A percentile compares a stretch with the other conserved stretches of the same genome.
These are phyloP conservation scores for Brachymystax lenok DNA, from an alignment of 2,797 vertebrate genomes.

Conservation along the genomic window DNA sequence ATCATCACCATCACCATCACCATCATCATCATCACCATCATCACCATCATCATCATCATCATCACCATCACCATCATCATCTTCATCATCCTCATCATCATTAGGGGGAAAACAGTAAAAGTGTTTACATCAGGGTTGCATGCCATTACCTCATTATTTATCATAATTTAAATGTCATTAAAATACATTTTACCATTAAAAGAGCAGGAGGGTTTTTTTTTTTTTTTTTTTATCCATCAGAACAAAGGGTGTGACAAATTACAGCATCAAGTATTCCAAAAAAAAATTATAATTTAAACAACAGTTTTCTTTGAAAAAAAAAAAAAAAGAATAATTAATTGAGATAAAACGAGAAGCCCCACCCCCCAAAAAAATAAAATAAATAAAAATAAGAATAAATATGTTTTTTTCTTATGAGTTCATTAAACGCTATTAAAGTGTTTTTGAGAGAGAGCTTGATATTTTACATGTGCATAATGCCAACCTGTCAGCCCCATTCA, in stretches of 20 bases:
- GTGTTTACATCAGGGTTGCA: slow-evolving; percentile 81
- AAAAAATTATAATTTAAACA: too few relatives aligned
- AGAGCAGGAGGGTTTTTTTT: slow-evolving; percentile 65
- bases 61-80: too few relatives aligned
- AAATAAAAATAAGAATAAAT: slow-evolving; percentile 32
- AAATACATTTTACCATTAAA: slow-evolving; percentile 80
- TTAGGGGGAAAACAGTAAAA: slow-evolving; percentile 57
- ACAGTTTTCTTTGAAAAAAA: too few relatives aligned
- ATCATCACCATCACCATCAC: too few relatives aligned
- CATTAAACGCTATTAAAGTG: slow-evolving; percentile 56
- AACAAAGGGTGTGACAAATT: slow-evolving; percentile 59
- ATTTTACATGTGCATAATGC: slow-evolving; percentile 82
- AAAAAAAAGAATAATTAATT: too few relatives aligned
- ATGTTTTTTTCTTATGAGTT: slow-evolving; percentile 43
- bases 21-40: too few relatives aligned
- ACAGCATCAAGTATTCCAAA: slow-evolving; percentile 36
- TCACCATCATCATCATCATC: neutral
- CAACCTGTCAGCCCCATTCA: slow-evolving; percentile 75
- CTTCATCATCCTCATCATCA: too few relatives aligned
- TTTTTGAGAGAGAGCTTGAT: slow-evolving; percentile 61
- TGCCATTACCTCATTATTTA: slow-evolving; percentile 79
- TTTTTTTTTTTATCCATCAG: too few relatives aligned
- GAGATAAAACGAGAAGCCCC: slow-evolving; percentile 47
- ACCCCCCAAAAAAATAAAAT: slow-evolving; percentile 37
- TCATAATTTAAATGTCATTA: slow-evolving; percentile 80